These are phyloP conservation scores for Adelphocoris suturalis DNA, from an alignment of 2,888 invertebrate species.

Conservation along the genomic window DNA sequence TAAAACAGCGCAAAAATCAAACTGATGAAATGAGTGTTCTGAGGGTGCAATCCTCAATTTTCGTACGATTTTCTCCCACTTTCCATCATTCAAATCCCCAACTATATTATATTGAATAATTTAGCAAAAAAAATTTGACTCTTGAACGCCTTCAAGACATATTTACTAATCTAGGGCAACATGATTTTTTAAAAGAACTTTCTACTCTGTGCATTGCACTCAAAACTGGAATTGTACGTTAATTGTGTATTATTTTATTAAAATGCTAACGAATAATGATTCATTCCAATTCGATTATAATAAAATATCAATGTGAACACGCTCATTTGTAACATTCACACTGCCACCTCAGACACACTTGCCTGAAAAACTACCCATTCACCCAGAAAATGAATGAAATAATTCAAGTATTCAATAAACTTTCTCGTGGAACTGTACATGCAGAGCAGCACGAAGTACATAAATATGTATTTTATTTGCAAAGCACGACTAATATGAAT, in stretches of 20 bases:
- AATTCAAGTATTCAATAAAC: neutral
- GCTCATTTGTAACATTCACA: neutral
- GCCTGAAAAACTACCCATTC: neutral
- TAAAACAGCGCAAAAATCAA: too few relatives aligned
- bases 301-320: neutral
- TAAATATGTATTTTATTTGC: slow-evolving; percentile 41
- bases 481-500: slow-evolving; percentile 58
- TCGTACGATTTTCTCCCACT: too few relatives aligned
- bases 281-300: neutral
- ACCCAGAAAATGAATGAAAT: neutral
- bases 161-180: too few relatives aligned
- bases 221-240: neutral
- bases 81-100: too few relatives aligned
- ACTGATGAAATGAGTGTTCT: too few relatives aligned
- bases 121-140: too few relatives aligned
- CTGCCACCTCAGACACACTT: neutral
- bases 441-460: slow-evolving; percentile 57
- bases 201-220: neutral
- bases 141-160: too few relatives aligned
- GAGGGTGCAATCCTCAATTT: too few relatives aligned
- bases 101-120: too few relatives aligned
- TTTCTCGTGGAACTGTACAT: slow-evolving; percentile 28
- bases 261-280: neutral
- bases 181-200: too few relatives aligned
- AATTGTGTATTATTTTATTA: neutral